These are phyloP conservation scores for Diadophis punctatus DNA, from an alignment of 2,113 vertebrate species.

Conservation along the genomic window DNA sequence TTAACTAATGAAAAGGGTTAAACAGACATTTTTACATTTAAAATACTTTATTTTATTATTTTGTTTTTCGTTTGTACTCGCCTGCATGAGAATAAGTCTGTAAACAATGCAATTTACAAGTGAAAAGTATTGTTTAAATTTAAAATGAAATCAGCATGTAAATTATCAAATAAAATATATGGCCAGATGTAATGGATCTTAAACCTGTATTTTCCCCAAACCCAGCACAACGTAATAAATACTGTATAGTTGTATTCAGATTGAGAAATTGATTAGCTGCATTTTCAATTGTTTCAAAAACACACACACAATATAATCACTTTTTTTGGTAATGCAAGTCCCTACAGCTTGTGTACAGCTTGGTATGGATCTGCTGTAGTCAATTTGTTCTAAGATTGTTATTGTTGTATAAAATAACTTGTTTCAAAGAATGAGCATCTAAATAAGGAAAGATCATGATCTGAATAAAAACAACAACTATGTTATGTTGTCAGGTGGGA, in stretches of 20 bases:
- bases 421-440: not conserved
- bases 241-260: not conserved
- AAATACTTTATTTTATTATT: not conserved
- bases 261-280: not conserved
- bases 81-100: not conserved
- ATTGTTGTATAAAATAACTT: not conserved
- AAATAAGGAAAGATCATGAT: not conserved
- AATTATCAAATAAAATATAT: not conserved
- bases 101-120: not conserved
- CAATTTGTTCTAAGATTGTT: not conserved
- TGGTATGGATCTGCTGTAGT: not conserved
- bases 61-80: not conserved
- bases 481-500: not conserved
- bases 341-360: not conserved
- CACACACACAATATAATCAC: not conserved
- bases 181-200: not conserved
- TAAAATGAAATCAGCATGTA: not conserved
- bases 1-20: not conserved
- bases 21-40: not conserved
- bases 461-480: not conserved
- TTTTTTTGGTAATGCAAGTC: not conserved
- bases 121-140: not conserved
- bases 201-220: not conserved
- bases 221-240: not conserved
- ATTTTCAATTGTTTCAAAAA: not conserved